Conservation (phyloP, 1,140 invertebrate species). For the Danaus plexippus region DNA sequence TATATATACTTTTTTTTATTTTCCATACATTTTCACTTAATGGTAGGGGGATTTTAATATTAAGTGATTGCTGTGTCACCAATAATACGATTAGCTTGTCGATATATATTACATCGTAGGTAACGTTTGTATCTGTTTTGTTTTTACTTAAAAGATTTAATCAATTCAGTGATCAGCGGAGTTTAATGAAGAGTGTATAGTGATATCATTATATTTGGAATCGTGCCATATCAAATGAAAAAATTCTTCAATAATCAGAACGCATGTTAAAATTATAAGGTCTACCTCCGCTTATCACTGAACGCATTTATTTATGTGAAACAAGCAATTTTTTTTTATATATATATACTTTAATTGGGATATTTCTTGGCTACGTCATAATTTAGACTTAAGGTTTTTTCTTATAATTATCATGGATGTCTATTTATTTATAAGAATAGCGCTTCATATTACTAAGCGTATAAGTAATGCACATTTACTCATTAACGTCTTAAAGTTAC, state of each 20-base stretch:
- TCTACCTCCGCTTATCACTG: constrained; percentile 50
- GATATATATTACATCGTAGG: constrained; percentile 52
- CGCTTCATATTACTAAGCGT: constrained; percentile 56
- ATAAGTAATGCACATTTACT: constrained; percentile 66
- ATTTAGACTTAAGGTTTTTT: constrained; percentile 58
- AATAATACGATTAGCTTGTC: constrained; percentile 68
- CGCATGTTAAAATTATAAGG: constrained; percentile 26
- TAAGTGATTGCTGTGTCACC: constrained; percentile 70
- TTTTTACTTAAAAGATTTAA: constrained; percentile 37
- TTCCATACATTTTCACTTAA: constrained; percentile 44
- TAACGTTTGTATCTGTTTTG: constrained; percentile 40
- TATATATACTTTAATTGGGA: constrained; percentile 20
- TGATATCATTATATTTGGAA: constrained; percentile 38
- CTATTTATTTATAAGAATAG: constrained; percentile 66
- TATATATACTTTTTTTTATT: constrained; percentile 52
- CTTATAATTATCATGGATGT: constrained; percentile 63
- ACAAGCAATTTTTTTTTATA: constrained; percentile 23
- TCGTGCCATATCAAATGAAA: constrained; percentile 64
- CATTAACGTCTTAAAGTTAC: constrained; percentile 59
- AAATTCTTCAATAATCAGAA: constrained; percentile 37
- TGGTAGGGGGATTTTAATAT: constrained; percentile 53
- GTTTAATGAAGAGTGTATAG: constrained; percentile 28
- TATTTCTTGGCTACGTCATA: constrained; percentile 42
- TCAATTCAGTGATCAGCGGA: constrained; percentile 55
- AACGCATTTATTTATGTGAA: constrained; percentile 31